phyloP scores from a whole-genome alignment of 1,140 invertebrate genomes.

The Anastrepha obliqua region DNA sequence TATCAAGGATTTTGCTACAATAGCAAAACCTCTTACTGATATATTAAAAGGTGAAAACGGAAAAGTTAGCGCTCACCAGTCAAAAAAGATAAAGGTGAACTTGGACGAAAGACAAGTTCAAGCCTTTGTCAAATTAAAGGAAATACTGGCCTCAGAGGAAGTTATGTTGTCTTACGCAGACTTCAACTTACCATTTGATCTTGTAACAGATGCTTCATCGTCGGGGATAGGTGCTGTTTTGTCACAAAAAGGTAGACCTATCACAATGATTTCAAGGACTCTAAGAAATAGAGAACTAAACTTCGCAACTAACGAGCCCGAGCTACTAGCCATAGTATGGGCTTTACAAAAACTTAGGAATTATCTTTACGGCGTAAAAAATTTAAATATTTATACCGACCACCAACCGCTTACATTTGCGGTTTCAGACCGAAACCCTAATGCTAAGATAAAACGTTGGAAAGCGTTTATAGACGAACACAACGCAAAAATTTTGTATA shows the following conservation, averaged over 20 bases:
- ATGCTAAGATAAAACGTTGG: no score
- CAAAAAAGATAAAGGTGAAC: no score
- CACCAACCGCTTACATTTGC: conserved; percentile 51
- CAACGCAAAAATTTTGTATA: neutral
- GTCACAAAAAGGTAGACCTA: neutral
- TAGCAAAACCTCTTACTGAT: no score
- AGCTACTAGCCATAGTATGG: conserved; percentile 51
- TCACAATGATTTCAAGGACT: conserved; percentile 35
- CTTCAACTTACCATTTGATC: conserved; percentile 30
- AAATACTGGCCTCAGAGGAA: no score
- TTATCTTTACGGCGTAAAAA: conserved; percentile 34
- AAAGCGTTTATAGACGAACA: neutral
- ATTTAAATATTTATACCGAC: conserved; percentile 42
- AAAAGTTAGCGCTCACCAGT: no score
- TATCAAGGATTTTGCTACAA: no score
- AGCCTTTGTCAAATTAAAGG: no score
- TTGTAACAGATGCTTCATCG: neutral
- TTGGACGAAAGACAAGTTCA: no score
- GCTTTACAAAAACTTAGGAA: conserved; percentile 27
- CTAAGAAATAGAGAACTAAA: conserved; percentile 1
- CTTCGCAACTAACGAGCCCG: conserved; percentile 45
- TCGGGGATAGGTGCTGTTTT: conserved; percentile 21
- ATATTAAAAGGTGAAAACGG: no score
- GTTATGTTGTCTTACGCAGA: neutral
- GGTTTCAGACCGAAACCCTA: neutral